A percentile compares a stretch with the other conserved stretches of the same genome.
Conservation (phyloP, 2,888 invertebrate species). For the Lymantria monacha region DNA sequence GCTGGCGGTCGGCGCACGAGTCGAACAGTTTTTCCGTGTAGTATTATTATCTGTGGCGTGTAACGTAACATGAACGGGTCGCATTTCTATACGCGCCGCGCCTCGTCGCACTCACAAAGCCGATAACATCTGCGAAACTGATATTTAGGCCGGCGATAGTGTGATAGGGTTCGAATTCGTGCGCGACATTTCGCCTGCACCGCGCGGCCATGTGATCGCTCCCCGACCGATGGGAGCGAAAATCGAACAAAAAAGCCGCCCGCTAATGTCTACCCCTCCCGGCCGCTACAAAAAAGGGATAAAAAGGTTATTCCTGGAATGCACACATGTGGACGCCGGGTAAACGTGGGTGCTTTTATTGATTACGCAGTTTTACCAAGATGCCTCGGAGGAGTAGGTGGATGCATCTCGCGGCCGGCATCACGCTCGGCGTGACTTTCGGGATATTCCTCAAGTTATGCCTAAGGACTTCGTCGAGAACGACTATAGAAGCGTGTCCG, state of each 20-base stretch:
- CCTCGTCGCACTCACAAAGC: conserved; percentile 50
- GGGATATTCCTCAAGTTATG: conserved; percentile 80
- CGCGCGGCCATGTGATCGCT: conserved; percentile 70
- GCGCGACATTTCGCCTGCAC: conserved; percentile 49
- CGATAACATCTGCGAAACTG: conserved; percentile 76
- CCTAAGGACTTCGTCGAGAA: conserved; percentile 62
- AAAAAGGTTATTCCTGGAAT: conserved; percentile 77
- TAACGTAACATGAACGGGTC: conserved; percentile 60
- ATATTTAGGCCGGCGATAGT: conserved; percentile 70
- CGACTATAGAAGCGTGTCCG: conserved; percentile 60
- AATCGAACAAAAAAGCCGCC: conserved; percentile 65
- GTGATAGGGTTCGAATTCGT: conserved; percentile 65
- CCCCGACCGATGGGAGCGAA: conserved; percentile 60
- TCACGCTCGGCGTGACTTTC: conserved; percentile 79
- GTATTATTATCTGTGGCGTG: conserved; percentile 32
- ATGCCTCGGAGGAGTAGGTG: conserved; percentile 78
- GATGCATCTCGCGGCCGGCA: conserved; percentile 79
- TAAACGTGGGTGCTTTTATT: conserved; percentile 62
- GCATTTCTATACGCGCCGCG: conserved; percentile 65
- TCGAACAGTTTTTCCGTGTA: conserved; percentile 45
- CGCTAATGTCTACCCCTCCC: conserved; percentile 72
- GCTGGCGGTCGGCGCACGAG: conserved; percentile 65
- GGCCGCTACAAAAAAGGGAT: conserved; percentile 70
- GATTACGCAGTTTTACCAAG: conserved; percentile 56
- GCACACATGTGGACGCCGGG: conserved; percentile 74